Conservation (phyloP, 2,888 invertebrate species). For the Ommatoiulus sabulosus region DNA sequence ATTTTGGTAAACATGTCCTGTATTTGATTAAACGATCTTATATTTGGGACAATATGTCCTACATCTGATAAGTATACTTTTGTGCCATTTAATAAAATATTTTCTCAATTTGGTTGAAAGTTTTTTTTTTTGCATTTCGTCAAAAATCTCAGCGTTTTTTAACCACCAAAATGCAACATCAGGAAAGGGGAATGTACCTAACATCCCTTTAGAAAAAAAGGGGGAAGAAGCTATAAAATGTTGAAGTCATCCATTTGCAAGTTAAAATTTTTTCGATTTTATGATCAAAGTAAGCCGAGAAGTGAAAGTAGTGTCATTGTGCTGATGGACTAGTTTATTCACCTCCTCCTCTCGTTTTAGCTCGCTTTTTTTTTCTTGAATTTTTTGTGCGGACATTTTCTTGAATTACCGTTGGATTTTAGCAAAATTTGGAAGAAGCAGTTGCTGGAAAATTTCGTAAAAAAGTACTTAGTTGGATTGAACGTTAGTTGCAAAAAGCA, state of each 20-base stretch:
- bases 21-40: no score
- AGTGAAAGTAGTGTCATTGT: background rate
- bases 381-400: background rate
- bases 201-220: background rate
- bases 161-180: no score
- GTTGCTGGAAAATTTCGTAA: background rate
- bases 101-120: no score
- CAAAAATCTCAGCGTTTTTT: no score
- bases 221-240: background rate
- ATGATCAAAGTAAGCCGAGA: background rate
- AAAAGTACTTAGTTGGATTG: slow-evolving; percentile 31
- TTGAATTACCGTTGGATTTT: background rate
- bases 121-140: no score
- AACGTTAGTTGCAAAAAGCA: slow-evolving; percentile 17
- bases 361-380: background rate
- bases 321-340: background rate
- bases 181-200: no score
- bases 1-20: no score
- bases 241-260: background rate
- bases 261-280: background rate
- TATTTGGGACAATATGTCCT: no score
- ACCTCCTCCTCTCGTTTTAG: background rate
- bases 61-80: no score
- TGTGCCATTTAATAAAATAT: no score
- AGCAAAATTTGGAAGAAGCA: background rate